These are phyloP conservation scores for Ectemnius continuus DNA, from an alignment of 2,888 invertebrate species.

Conservation along the genomic window DNA sequence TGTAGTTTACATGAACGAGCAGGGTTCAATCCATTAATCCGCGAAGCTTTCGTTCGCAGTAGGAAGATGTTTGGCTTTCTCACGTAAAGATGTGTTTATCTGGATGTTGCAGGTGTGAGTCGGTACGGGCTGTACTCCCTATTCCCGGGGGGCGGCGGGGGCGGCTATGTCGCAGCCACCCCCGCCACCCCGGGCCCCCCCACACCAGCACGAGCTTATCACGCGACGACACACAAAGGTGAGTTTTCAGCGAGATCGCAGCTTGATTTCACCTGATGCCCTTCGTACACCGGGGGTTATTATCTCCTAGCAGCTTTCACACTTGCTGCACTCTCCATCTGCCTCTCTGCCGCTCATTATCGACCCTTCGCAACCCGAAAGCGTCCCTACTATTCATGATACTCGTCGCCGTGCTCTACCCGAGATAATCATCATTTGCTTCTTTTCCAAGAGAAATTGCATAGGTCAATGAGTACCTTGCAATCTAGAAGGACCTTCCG, in stretches of 20 bases:
- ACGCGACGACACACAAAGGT: conserved; percentile 81
- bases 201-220: conserved; percentile 72
- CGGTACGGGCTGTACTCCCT: conserved; percentile 86
- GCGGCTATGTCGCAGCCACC: conserved; percentile 72
- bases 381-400: not conserved
- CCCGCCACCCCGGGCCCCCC: conserved; percentile 72
- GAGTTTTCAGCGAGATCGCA: conserved; percentile 60
- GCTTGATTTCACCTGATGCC: conserved; percentile 14
- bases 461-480: too few relatives aligned
- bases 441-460: too few relatives aligned
- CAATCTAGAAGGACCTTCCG: too few relatives aligned
- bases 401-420: too few relatives aligned
- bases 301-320: not conserved
- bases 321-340: not conserved
- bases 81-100: conserved; percentile 11
- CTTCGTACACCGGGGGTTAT: not conserved
- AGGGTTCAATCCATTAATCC: too few relatives aligned
- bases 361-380: conserved; percentile 7
- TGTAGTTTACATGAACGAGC: too few relatives aligned
- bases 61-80: not conserved
- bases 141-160: conserved; percentile 80
- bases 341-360: not conserved
- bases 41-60: not conserved
- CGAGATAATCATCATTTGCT: too few relatives aligned
- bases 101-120: conserved; percentile 81